Evolutionary conservation across 2,888 invertebrate genomes (phyloP).

Genomic region (Seira sanloemensis): DNA sequence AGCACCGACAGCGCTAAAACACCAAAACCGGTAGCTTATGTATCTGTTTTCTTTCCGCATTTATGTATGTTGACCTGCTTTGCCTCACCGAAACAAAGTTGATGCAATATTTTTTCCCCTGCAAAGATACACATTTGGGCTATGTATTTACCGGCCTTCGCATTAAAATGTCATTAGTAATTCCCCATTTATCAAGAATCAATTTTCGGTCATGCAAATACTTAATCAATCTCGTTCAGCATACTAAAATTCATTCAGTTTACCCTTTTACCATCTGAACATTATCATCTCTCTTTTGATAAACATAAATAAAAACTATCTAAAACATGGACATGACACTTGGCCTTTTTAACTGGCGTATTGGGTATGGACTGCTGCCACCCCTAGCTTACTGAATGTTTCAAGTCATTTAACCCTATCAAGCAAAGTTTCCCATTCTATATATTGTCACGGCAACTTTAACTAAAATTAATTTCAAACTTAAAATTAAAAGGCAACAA

Average conservation of each 20-base stretch:
- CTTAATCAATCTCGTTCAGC: slow-evolving; percentile 37
- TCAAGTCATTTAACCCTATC: too few relatives aligned
- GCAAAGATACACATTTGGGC: too few relatives aligned
- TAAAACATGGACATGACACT: too few relatives aligned
- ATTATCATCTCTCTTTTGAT: slow-evolving; percentile 52
- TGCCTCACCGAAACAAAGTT: not conserved
- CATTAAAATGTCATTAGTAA: slow-evolving; percentile 58
- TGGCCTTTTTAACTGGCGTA: too few relatives aligned
- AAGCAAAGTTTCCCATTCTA: too few relatives aligned
- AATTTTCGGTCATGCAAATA: slow-evolving; percentile 33
- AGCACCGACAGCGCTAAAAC: slow-evolving; percentile 40
- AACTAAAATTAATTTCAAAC: too few relatives aligned
- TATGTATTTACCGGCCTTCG: not conserved
- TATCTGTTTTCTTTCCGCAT: not conserved
- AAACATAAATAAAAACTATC: too few relatives aligned
- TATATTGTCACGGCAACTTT: too few relatives aligned
- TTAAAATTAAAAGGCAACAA: too few relatives aligned
- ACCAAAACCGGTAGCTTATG: not conserved
- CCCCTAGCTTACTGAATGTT: too few relatives aligned
- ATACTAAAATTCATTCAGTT: slow-evolving; percentile 42
- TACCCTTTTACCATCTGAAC: slow-evolving; percentile 26
- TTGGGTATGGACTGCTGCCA: too few relatives aligned
- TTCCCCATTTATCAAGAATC: slow-evolving; percentile 54
- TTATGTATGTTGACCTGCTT: not conserved
- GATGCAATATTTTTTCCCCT: too few relatives aligned